Evolutionary conservation across 2,113 vertebrate genomes (phyloP).

Genomic region (Corythornis cristatus): DNA sequence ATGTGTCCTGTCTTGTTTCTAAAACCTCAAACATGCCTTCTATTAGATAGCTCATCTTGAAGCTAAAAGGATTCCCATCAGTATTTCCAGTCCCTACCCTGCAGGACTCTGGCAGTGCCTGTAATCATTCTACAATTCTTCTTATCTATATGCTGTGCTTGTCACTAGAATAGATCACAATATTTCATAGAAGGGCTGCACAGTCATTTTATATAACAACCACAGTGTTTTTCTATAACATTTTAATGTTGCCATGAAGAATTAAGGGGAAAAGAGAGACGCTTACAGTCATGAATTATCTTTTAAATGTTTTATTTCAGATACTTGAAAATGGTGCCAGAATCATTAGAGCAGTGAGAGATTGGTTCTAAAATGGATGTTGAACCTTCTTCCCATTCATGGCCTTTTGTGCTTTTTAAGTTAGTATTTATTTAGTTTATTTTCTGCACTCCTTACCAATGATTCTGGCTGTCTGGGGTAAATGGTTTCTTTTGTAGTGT

Average conservation of each 20-base stretch:
- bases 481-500: not conserved
- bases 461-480: not conserved
- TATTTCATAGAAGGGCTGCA: not conserved
- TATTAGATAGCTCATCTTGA: not conserved
- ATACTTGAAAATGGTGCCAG: rapidly evolving
- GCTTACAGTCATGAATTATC: not conserved
- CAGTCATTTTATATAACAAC: not conserved
- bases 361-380: not conserved
- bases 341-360: not conserved
- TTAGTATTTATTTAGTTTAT: not conserved
- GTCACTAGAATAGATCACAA: not conserved
- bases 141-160: not conserved
- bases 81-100: not conserved
- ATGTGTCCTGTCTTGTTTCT: constrained; percentile 25
- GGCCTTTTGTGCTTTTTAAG: not conserved
- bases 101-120: constrained; percentile 2
- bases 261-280: not conserved
- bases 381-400: not conserved
- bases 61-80: not conserved
- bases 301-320: not conserved
- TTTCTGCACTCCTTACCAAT: not conserved
- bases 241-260: not conserved
- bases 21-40: not conserved
- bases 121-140: not conserved
- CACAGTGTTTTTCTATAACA: not conserved